These are phyloP conservation scores for Tragelaphus strepsiceros DNA, from an alignment of 2,113 vertebrate species.

Conservation along the genomic window DNA sequence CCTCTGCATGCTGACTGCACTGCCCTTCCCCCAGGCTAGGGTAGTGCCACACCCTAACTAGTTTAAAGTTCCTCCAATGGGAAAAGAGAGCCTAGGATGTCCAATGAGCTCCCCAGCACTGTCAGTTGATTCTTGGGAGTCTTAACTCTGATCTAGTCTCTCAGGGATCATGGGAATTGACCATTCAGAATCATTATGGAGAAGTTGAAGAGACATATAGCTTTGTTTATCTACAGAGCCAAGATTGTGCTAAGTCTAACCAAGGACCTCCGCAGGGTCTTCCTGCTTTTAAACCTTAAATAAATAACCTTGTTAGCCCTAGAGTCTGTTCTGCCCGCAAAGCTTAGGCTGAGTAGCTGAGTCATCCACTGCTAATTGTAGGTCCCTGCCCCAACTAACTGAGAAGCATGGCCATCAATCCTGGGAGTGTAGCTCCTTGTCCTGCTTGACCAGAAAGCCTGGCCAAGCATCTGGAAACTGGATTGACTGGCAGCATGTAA, in stretches of 20 bases:
- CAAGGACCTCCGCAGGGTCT: not conserved
- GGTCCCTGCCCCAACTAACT: too few species aligned
- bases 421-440: not conserved
- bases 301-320: not conserved
- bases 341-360: too few species aligned
- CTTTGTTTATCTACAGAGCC: not conserved
- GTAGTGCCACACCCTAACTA: not conserved
- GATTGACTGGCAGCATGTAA: not conserved
- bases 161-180: too few species aligned
- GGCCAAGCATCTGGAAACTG: not conserved
- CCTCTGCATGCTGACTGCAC: not conserved
- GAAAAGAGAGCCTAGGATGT: not conserved
- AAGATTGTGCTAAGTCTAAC: not conserved
- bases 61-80: not conserved
- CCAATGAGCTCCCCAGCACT: not conserved
- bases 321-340: accelerated
- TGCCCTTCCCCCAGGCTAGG: not conserved
- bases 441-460: not conserved
- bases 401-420: not conserved
- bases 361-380: not conserved
- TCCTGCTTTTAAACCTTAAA: not conserved
- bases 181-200: not conserved
- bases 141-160: too few species aligned
- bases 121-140: not conserved
- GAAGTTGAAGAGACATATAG: not conserved